These are phyloP conservation scores for Priocnemis perturbator DNA, from an alignment of 2,888 invertebrate genomes.

Conservation along the genomic window DNA sequence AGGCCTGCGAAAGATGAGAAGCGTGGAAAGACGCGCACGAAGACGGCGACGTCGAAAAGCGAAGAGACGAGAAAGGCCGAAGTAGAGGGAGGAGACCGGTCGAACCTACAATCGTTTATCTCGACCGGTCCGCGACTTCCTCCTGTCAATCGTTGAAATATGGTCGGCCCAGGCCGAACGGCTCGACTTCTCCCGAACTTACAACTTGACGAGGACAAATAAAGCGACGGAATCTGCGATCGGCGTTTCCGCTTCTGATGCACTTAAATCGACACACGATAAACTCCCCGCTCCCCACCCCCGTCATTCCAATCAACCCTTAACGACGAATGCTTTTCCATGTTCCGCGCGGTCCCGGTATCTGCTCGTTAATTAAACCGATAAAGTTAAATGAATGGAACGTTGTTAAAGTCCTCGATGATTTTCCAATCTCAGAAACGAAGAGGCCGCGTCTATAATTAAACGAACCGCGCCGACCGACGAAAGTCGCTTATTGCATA, in stretches of 20 bases:
- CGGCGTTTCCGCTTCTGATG: too few relatives aligned
- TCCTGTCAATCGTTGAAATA: conserved; percentile 46
- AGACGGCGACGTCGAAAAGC: conserved; percentile 1
- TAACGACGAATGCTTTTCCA: too few relatives aligned
- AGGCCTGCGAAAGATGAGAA: conserved; percentile 7
- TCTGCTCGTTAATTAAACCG: too few relatives aligned
- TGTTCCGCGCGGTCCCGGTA: too few relatives aligned
- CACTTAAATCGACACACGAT: neutral
- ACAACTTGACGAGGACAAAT: conserved; percentile 10
- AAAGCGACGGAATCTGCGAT: conserved; percentile 9
- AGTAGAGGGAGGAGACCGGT: conserved; percentile 5
- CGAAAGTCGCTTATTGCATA: neutral
- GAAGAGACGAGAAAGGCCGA: neutral
- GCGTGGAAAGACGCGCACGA: neutral
- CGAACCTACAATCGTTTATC: conserved; percentile 35
- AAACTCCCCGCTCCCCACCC: too few relatives aligned
- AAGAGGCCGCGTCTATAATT: too few relatives aligned
- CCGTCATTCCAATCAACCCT: too few relatives aligned
- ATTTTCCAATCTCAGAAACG: too few relatives aligned
- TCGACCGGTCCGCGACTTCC: conserved; percentile 39
- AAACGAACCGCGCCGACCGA: too few relatives aligned
- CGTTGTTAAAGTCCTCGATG: too few relatives aligned
- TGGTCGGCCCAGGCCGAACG: conserved; percentile 4
- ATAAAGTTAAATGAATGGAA: too few relatives aligned
- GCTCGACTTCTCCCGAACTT: conserved; percentile 8